Base-by-base conservation (phyloP, 2,113 vertebrate species). In the Tympanuchus pallidicinctus region DNA sequence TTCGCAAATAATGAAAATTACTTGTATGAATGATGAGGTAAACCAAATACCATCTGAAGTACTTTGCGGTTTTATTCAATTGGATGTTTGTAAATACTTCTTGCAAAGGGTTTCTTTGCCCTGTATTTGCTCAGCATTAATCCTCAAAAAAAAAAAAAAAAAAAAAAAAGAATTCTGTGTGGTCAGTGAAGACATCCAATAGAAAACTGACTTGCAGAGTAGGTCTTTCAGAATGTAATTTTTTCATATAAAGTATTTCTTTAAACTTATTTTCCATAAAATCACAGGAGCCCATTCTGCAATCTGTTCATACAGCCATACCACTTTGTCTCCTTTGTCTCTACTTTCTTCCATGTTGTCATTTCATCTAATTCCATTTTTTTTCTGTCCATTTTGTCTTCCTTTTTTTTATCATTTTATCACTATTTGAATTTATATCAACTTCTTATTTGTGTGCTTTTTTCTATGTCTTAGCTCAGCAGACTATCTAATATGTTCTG, bases 41-140 rank as follows among this genome's bases (percentile, higher is more conserved):
- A 96, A 88, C 90, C 89, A 90, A 94, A 88, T 86, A 83, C 82
- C 85, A 67, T 86, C 76, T 86, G 65, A 96, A 91, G 90, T 71
- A 95, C 94, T 93, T 95, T 92, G 89, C 90, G 94, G 94, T 90
- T 97, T 97, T 83, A 92, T 92, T 95, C 93, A 89, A 92, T 95
- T 93, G 42, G 34, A 56, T 94, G 87, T 95, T 96, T 96, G 94
- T 96, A 96, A 96, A 95, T 93, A 95, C 75, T 92, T 94, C 82
- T 94, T 91, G 87, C 52, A 86, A 86, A 93, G 82, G 27, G 82
- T 93, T 95, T 92, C 75, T 94, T 92, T 93, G 75, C 32, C 19
- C 85, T 77, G 57, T 94, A 47, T 96, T 95, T 96, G 79, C 93
- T 92, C 67, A 94, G 8, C 88, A 90, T 92, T 95, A 95, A n/a